Conservation (phyloP, 2,797 vertebrate species). For the Chrosomus eos region DNA sequence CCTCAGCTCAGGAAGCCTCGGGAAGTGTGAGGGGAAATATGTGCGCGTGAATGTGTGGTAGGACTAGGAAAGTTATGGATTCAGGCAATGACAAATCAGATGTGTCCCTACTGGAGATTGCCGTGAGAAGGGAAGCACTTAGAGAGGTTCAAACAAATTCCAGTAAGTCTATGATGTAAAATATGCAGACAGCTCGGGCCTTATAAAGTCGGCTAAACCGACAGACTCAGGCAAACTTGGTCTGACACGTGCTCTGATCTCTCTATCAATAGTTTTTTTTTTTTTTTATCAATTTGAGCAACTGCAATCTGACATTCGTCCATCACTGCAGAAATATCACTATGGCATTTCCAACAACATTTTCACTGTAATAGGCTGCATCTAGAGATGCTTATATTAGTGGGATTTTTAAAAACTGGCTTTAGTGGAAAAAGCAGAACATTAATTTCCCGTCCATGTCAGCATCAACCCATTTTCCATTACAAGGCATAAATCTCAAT, state of each 20-base stretch:
- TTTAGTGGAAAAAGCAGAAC: background rate
- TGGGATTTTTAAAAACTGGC: background rate
- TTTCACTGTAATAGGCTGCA: background rate
- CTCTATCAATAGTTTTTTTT: background rate
- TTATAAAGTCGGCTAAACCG: background rate
- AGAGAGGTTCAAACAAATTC: conserved; percentile 6
- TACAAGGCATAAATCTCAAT: background rate
- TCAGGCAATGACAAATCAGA: conserved; percentile 38
- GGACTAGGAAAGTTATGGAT: conserved; percentile 23
- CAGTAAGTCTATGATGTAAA: background rate
- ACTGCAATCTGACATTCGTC: conserved; percentile 15
- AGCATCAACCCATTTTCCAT: conserved; percentile 40
- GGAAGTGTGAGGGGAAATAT: conserved; percentile 20
- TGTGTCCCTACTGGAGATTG: background rate
- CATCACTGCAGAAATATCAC: conserved; percentile 16
- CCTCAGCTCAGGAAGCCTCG: no score
- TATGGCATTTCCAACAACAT: background rate
- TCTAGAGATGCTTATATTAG: background rate
- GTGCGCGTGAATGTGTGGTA: background rate
- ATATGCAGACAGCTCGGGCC: background rate
- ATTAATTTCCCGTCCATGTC: background rate
- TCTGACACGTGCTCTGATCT: background rate
- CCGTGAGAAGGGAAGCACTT: background rate
- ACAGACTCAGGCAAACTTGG: conserved; percentile 4
- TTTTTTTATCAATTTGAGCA: background rate